Evolutionary conservation across 1,140 invertebrate genomes (phyloP), one percentile per base, ranked within the genome.

Genomic region (Drosophila mojavensis): DNA sequence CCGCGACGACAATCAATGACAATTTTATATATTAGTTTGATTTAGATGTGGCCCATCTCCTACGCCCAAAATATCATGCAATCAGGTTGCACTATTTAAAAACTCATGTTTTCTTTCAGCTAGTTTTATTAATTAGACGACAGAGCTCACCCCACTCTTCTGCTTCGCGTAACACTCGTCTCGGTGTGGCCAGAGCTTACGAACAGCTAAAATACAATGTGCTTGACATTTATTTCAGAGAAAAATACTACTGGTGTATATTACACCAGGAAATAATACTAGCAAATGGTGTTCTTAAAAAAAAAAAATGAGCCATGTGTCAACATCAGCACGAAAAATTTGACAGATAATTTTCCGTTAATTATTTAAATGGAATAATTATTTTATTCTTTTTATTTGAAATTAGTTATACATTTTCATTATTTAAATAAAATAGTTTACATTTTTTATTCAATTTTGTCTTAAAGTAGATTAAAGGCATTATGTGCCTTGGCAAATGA

Each of bases 91-190:
- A 39, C 17, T 20, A 2, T 33, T 33, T 33, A 72, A 53, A 50
- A 53, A 53, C 30, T 54, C 69, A 67, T 67, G 63, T 72, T 66
- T 60, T 65, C 55, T 5, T 66, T 48, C 20, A 43, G 26, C 43
- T 39, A 51, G 56, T 43, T 47, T 47, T 36, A 66, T 28, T 10
- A 67, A 59, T 72, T 66, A 45, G 33, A 17, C 45, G 43, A 43
- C 63, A 3, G 39, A 43, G 11, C 63, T 66, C 20, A 9, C 51
- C 5, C 11, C 2, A 33, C 45, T 53, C 17, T 24, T 41, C 55
- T 67, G 54, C 45, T 67, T 66, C 54, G 63, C 62, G 61, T 71
- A 71, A 71, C 53, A 71, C 61, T 65, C 33, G 5, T 10, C 26
- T 47, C 54, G 17, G 55, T 60, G 63, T 60, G 63, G 59, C 63